Base-by-base conservation (phyloP, 2,113 vertebrate species). In the Strix aluco region DNA sequence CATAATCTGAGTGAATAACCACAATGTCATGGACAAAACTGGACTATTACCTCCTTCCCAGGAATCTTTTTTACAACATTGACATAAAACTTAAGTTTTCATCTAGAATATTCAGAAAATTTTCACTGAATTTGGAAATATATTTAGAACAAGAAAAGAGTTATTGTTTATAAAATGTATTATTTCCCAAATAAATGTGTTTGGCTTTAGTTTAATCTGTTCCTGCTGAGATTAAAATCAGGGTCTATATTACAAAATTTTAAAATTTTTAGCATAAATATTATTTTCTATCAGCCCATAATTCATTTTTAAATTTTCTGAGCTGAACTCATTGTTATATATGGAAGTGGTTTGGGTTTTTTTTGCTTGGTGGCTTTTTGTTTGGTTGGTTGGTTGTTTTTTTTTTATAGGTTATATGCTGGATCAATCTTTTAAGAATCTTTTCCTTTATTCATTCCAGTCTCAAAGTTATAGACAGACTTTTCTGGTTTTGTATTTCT, bases 401-500 rank as follows among this genome's bases (percentile, higher is more conserved):
- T 18, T 70, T 25, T 55, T 81, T 15, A 66, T 6, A 58, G 13
- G 2, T 90, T 69, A 17, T 15, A 34, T 58, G 14, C 5, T 78
- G 10, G 7, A 75, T n/a, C 20, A 62, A 32, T 52, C 10, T 80
- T 81, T 75, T 77, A 69, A 54, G 23, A 61, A 82, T 74, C 2
- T 66, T 6, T 69, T 89, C 29, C 18, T 74, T 79, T 34, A n/a
- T n/a, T 78, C 15, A 36, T 21, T 70, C 34, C 1, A 5, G 47
- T 88, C 47, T 65, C 18, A 62, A 29, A 54, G 20, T n/a, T 82
- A 52, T 51, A 58, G 17, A 40, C 40, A 67, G 22, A 51, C 5
- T 95, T 81, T 20, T 77, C 51, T 75, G 13, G 1, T 75, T 94
- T 91, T 79, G 22, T 26, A 69, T 65, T 92, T 95, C n/a, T 86